Evolutionary conservation across 2,888 invertebrate species (phyloP), one percentile per base, ranked within the genome.

Genomic region (Notodonta dromedarius): DNA sequence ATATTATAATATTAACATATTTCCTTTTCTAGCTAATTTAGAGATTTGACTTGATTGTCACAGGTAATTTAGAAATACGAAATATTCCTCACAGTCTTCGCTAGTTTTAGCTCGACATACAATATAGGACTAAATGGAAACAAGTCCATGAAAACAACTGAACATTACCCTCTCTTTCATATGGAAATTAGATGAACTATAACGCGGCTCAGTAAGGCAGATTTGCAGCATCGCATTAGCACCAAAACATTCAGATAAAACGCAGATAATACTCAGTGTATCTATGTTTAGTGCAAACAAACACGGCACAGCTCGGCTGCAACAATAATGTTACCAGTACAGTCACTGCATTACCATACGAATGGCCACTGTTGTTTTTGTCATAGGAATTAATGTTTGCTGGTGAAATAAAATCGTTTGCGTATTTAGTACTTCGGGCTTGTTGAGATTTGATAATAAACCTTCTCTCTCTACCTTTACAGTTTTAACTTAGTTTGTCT

Each of bases 331-430:
- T 42, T 53, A 5, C 40, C 46, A 16, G 70, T 62, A 73, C 63
- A 73, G 63, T 67, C 62, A n/a, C 67, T 59, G 58, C 61, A 73
- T 74, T 73, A 74, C 66, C 75, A 74, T 74, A 74, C 65, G 66
- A 75, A 73, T 74, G 66, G 64, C 60, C 62, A 55, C 54, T 67
- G 56, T 67, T 67, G 71, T 75, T 74, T 73, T 75, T 75, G 73
- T 69, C 62, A 74, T 63, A 71, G 63, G 67, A 66, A 69, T 74
- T 67, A 67, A 69, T 66, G 63, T 71, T 65, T 60, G 46, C 55
- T 44, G 44, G 42, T 56, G 11, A 65, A 60, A 66, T 66, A 68
- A 68, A 62, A 44, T 16, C 12, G 40, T 42, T 56, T 56, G n/a
- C 44, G 13, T 39, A 14, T 54, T 54, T 39, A 54, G 13, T 39